These are phyloP conservation scores for Montipora cactus DNA, from an alignment of 64 coral and sea anemone genomes.

Conservation along the genomic window DNA sequence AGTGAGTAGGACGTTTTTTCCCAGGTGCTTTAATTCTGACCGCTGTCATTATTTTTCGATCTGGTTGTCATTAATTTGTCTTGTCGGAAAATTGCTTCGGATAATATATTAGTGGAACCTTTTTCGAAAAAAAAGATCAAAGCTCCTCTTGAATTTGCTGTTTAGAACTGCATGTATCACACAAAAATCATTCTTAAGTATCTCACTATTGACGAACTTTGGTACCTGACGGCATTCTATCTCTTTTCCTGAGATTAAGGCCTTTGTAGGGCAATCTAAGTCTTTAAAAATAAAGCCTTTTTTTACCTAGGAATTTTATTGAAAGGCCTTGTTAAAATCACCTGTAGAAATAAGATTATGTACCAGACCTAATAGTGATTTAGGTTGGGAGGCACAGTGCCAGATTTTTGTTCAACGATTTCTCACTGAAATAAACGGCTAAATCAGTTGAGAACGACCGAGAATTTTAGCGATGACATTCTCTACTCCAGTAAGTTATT, in stretches of 20 bases:
- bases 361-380: not conserved
- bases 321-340: not conserved
- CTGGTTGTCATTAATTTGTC: not conserved
- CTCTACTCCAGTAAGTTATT: not conserved
- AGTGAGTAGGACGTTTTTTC: not conserved
- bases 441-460: conserved; percentile 18
- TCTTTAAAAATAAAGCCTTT: not conserved
- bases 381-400: no score
- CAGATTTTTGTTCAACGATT: not conserved
- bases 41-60: not conserved
- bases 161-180: no score
- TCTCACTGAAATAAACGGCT: not conserved
- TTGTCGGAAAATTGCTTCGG: not conserved
- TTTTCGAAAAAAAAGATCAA: not conserved
- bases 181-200: no score
- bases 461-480: not conserved
- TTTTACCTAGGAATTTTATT: not conserved
- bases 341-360: not conserved
- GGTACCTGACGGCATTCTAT: no score
- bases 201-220: not conserved
- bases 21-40: not conserved
- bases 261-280: not conserved
- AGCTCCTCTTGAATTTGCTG: not conserved
- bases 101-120: not conserved
- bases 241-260: not conserved